Conservation (phyloP, 92 coral and sea anemone genomes). For the Porites lobata region DNA sequence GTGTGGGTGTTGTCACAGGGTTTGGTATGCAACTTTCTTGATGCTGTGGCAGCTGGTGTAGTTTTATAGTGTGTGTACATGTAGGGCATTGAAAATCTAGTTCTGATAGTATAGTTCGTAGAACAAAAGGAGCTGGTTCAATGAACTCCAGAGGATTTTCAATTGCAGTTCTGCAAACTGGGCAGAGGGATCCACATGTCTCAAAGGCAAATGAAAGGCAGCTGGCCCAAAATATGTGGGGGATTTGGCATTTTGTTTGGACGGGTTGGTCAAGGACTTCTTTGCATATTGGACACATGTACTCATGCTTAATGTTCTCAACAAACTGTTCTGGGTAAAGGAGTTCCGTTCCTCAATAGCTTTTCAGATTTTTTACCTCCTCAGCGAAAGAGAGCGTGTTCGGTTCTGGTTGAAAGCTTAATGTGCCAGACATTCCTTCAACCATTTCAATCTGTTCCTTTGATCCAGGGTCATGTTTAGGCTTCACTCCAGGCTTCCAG, state of each 20-base stretch:
- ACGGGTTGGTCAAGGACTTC: constrained; percentile 65
- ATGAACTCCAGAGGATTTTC: constrained; percentile 32
- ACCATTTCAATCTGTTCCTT: constrained; percentile 7
- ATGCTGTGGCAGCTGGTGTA: constrained; percentile 29
- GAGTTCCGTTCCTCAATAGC: constrained; percentile 45
- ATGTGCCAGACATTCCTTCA: constrained; percentile 51
- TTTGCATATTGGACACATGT: constrained; percentile 53
- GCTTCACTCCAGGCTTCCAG: constrained; percentile 46
- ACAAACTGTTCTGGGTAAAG: constrained; percentile 44
- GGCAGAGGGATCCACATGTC: constrained; percentile 49
- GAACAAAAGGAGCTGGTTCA: constrained; percentile 52
- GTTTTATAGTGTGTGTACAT: constrained; percentile 32
- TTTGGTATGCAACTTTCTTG: constrained; percentile 1
- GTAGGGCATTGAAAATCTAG: constrained; percentile 45
- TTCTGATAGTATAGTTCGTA: constrained; percentile 48
- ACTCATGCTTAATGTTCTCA: constrained; percentile 43
- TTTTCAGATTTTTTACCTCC: constrained; percentile 27
- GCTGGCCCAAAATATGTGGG: constrained; percentile 58
- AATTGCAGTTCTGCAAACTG: constrained; percentile 7
- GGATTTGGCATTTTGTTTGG: constrained; percentile 35
- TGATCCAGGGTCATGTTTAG: not conserved
- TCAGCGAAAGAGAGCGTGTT: constrained; percentile 13
- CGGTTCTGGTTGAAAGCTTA: constrained; percentile 33
- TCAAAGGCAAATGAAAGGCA: constrained; percentile 34
- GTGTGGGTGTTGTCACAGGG: not conserved